phyloP scores from a whole-genome alignment of 2,113 vertebrate species.

The Girardinichthys multiradiatus region DNA sequence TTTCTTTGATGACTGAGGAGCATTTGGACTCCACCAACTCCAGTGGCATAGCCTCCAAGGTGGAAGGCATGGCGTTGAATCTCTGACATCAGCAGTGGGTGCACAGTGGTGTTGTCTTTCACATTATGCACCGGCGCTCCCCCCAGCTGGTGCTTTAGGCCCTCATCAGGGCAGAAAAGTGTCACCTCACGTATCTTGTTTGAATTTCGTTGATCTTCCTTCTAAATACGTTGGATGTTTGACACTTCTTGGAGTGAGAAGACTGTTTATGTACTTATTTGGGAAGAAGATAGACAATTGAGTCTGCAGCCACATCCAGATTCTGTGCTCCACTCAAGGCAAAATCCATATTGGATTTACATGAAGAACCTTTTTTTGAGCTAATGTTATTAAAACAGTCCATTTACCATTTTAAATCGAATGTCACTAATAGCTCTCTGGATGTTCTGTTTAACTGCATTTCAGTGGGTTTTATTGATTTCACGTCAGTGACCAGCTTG shows the following conservation, averaged over 20 bases:
- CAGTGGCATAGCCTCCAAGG: conserved; percentile 30
- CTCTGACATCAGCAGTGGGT: conserved; percentile 67
- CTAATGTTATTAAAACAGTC: conserved; percentile 23
- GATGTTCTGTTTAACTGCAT: conserved; percentile 19
- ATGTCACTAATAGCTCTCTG: conserved; percentile 19
- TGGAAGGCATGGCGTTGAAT: conserved; percentile 55
- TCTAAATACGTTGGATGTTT: background rate
- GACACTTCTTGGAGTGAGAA: conserved; percentile 22
- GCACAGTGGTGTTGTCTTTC: conserved; percentile 57
- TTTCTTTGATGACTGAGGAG: conserved; percentile 69
- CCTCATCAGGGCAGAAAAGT: conserved; percentile 28
- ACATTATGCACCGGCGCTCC: conserved; percentile 6
- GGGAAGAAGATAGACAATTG: conserved; percentile 14
- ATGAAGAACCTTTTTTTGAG: conserved; percentile 5
- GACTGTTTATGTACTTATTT: conserved; percentile 31
- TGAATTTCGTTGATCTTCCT: background rate
- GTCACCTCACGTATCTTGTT: background rate
- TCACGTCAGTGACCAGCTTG: conserved; percentile 39
- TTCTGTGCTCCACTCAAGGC: conserved; percentile 12
- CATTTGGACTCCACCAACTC: conserved; percentile 35
- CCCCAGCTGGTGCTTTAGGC: conserved; percentile 41
- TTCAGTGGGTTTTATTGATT: conserved; percentile 50
- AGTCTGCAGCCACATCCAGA: conserved; percentile 14
- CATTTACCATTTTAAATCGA: conserved; percentile 17
- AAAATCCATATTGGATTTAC: conserved; percentile 29